Evolutionary conservation across 2,113 vertebrate genomes (phyloP), one percentile per base, ranked within the genome.

Genomic region (Panthera tigris): DNA sequence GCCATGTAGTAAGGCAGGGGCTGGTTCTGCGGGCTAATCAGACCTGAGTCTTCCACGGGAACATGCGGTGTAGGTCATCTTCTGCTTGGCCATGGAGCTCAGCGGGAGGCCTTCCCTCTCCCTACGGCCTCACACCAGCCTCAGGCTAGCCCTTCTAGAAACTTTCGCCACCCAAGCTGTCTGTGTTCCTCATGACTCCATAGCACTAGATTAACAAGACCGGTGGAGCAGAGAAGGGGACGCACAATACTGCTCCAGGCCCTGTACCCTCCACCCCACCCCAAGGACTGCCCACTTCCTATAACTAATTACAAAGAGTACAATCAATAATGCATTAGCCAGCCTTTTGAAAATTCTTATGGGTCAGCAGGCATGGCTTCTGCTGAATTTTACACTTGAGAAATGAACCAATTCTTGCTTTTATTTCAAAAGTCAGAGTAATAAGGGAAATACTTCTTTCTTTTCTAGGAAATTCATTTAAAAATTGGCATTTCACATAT

Each of bases 401-500:
- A 96, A 87, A 50, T 93, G 86, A 78, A 96, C 23, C 66, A 71
- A 74, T 76, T 85, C 69, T 92, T 94, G 27, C 90, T 88, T 97
- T 96, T 71, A 88, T 83, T 95, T 97, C 57, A 92, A 89, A 97
- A 88, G 57, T 76, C 50, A 71, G 11, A 84, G 13, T 69, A 94
- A 74, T 90, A 74, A 95, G 45, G 29, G 86, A 97, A 94, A 69
- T 31, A 57, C 14, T 65, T 89, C 23, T 73, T 96, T 57, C 78
- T 86, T 94, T 97, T 82, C 66, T 55, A 90, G 61, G 21, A 97
- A 94, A 95, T 93, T 91, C 57, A 93, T 86, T 80, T 50, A 69
- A 79, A 61, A 95, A 73, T 74, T 95, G 57, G 33, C 36, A 63
- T 68, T 33, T 96, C 52, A 65, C 27, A 81, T 52, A 65, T 66